These are phyloP conservation scores for Microcebus ravelobensis DNA, from an alignment of 2,113 vertebrate genomes.

Conservation along the genomic window DNA sequence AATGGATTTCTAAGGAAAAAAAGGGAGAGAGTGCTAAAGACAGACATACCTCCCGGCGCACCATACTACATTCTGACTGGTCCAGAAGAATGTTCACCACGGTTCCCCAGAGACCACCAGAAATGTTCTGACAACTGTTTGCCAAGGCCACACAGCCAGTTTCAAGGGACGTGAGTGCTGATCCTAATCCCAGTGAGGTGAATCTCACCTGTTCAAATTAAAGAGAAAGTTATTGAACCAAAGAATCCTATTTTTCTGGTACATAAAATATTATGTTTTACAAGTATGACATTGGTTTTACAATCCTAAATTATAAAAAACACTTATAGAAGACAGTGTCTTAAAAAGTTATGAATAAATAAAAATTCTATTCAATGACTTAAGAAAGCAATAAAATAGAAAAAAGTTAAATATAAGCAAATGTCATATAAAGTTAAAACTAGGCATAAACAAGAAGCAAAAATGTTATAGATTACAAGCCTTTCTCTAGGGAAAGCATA, in stretches of 20 bases:
- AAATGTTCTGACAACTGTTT: slow-evolving; percentile 97
- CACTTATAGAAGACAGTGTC: not conserved
- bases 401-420: slow-evolving; percentile 6
- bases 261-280: not conserved
- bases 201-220: slow-evolving; percentile 90
- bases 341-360: not conserved
- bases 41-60: slow-evolving; percentile 93
- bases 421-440: not conserved
- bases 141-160: slow-evolving; percentile 92
- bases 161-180: slow-evolving; percentile 92
- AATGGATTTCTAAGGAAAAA: not conserved
- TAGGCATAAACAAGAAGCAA: not conserved
- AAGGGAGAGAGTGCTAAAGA: not conserved
- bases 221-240: not conserved
- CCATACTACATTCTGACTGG: slow-evolving; percentile 95
- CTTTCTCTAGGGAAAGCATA: slow-evolving; percentile 4
- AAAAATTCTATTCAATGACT: not conserved
- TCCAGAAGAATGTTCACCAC: slow-evolving; percentile 96
- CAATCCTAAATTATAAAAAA: not conserved
- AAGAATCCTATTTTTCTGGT: not conserved
- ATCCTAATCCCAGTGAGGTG: slow-evolving; percentile 94
- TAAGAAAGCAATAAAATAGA: not conserved
- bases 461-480: not conserved
- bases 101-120: slow-evolving; percentile 97
- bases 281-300: not conserved